Conservation (phyloP, 2,797 vertebrate species). For the Falco concolor region DNA sequence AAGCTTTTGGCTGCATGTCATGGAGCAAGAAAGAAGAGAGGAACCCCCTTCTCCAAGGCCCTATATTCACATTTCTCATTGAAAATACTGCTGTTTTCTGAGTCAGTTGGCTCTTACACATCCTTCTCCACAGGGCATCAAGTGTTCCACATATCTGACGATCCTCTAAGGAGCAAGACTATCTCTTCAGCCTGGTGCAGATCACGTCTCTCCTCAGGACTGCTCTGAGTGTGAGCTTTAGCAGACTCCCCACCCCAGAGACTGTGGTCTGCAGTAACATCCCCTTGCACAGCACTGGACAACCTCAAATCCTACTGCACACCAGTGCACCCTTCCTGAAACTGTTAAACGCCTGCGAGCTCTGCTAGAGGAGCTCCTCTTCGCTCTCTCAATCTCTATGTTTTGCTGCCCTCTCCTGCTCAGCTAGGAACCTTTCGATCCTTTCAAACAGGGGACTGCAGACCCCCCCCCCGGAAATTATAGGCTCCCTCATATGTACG, state of each 20-base stretch:
- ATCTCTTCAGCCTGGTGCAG: not conserved
- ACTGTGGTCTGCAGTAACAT: not conserved
- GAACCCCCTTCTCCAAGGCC: not conserved
- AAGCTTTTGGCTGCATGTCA: not conserved
- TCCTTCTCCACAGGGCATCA: not conserved
- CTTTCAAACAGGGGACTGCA: not conserved
- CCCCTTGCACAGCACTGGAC: not conserved
- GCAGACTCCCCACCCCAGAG: not conserved
- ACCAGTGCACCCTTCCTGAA: not conserved
- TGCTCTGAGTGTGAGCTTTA: not conserved
- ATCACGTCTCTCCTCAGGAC: not conserved
- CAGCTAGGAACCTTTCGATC: not conserved
- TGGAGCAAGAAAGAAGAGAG: not conserved
- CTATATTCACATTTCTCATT: not conserved
- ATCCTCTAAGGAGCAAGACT: not conserved
- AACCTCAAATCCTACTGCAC: not conserved
- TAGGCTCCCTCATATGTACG: accelerated
- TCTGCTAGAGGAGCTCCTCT: not conserved
- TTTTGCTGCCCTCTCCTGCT: constrained; percentile 67
- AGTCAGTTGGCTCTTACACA: not conserved
- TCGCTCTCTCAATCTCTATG: not conserved
- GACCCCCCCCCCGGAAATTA: not conserved
- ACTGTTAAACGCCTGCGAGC: not conserved
- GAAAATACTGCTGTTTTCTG: not conserved
- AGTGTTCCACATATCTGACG: not conserved